Conservation (phyloP, 2,113 vertebrate genomes). For the Ophiodon elongatus region DNA sequence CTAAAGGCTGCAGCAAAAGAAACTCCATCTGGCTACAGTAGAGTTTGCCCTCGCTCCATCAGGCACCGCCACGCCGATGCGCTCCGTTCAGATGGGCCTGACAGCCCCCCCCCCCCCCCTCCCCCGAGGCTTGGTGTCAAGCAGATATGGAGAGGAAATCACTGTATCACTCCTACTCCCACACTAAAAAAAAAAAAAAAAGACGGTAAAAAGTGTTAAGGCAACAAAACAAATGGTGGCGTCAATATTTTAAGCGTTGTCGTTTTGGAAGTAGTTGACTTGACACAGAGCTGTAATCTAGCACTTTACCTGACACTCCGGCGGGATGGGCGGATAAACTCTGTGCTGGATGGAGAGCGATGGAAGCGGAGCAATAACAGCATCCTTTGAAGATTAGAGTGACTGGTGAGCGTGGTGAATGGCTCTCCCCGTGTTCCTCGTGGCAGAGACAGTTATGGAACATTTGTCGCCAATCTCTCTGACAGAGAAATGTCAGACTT, state of each 20-base stretch:
- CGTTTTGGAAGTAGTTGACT: slow-evolving; percentile 21
- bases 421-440: slow-evolving; percentile 54
- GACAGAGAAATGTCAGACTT: slow-evolving; percentile 49
- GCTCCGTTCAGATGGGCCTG: slow-evolving; percentile 14
- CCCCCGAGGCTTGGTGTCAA: slow-evolving; percentile 31
- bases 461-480: slow-evolving; percentile 56
- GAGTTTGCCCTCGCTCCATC: slow-evolving; percentile 2
- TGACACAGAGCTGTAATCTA: slow-evolving; percentile 58
- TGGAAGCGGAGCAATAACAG: slow-evolving; percentile 51
- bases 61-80: slow-evolving; percentile 4
- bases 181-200: background rate
- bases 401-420: slow-evolving; percentile 69
- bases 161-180: slow-evolving; percentile 8
- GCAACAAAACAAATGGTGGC: slow-evolving; percentile 33
- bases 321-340: slow-evolving; percentile 46
- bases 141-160: slow-evolving; percentile 36
- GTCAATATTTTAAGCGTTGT: slow-evolving; percentile 54
- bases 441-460: slow-evolving; percentile 52
- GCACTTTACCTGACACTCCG: slow-evolving; percentile 55
- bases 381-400: slow-evolving; percentile 72
- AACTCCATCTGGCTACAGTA: background rate
- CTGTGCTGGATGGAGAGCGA: slow-evolving; percentile 21
- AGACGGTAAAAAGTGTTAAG: slow-evolving; percentile 7
- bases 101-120: slow-evolving; percentile 12
- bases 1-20: slow-evolving; percentile 41